phyloP scores from a whole-genome alignment of 2,888 invertebrate genomes.

The Tyria jacobaeae region DNA sequence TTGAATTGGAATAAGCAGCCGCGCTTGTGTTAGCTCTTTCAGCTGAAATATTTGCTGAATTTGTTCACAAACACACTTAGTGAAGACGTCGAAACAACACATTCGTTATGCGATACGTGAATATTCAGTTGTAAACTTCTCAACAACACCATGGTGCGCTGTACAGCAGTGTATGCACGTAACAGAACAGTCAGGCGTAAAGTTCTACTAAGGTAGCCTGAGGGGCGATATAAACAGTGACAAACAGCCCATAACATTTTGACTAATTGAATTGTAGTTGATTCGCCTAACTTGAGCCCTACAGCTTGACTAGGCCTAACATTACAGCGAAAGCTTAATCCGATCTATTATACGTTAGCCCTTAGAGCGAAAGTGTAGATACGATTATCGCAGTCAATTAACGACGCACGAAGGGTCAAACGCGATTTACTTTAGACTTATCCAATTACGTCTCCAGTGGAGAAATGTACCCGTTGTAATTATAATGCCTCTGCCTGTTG shows the following conservation, averaged over 20 bases:
- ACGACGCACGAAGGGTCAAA: conserved; percentile 31
- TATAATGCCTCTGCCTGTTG: conserved; percentile 6
- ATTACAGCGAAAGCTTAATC: conserved; percentile 6
- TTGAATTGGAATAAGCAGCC: conserved; percentile 6
- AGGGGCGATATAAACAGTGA: background rate
- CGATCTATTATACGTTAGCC: conserved; percentile 11
- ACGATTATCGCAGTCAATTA: conserved; percentile 37
- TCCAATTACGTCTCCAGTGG: conserved; percentile 17
- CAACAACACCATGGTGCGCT: background rate
- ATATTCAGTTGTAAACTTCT: background rate
- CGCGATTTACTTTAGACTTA: conserved; percentile 19
- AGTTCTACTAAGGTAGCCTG: background rate
- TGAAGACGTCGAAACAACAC: background rate
- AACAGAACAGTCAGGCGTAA: background rate
- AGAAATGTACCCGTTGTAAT: conserved; percentile 6
- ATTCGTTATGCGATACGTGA: too few species aligned
- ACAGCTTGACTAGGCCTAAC: background rate
- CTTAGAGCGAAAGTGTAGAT: conserved; percentile 19
- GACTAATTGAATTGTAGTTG: conserved; percentile 25
- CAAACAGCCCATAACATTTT: conserved; percentile 21
- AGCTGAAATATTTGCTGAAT: conserved; percentile 5
- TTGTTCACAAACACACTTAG: background rate
- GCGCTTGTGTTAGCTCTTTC: background rate
- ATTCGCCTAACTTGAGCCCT: conserved; percentile 11
- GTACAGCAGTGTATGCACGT: background rate